Base-by-base conservation (phyloP, 2,888 invertebrate species). In the Temnothorax ravouxi region DNA sequence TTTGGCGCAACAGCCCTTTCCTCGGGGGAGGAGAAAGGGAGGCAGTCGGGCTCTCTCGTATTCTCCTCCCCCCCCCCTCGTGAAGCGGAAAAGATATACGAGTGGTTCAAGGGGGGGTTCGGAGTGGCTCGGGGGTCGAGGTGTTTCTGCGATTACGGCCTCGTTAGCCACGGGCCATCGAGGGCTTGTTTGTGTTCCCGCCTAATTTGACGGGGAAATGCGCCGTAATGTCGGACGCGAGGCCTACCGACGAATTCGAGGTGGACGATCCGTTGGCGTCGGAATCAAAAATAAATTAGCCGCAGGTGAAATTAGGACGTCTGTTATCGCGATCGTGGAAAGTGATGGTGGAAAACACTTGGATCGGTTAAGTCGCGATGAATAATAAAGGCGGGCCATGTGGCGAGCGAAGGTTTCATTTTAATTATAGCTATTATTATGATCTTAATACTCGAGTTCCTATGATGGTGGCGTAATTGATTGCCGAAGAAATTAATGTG, bases 91-190 rank as follows among this genome's bases (percentile, higher is more conserved):
- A 74, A 84, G 61, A 74, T 77, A 85, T 47, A 75, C 64, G 64
- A 52, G 52, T 66, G 80, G 69, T 59, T 84, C 66, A 64, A 64
- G 69, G 64, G 61, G 47, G 61, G 47, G 61, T 83, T 88, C 69
- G 87, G 87, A 87, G 86, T 85, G 77, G 21, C 79, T 87, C 74
- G 83, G 84, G 84, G 85, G 87, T 88, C 85, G 87, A 88, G 87
- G 88, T 88, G 86, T 87, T 88, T 86, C 86, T 87, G 89, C 91
- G 90, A 92, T 92, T 92, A 92, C 86, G 91, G 90, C 71, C 90
- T 92, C 92, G 91, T 92, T 92, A 92, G 89, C 76, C 87, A 87
- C 87, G 88, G 87, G 71, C 83, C 81, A 88, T 88, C 84, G 83
- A 88, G 87, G 82, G 82, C 85, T 84, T 90, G 89, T 90, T 90